phyloP scores from a whole-genome alignment of 2,113 vertebrate species.

The Ramphastos sulfuratus region DNA sequence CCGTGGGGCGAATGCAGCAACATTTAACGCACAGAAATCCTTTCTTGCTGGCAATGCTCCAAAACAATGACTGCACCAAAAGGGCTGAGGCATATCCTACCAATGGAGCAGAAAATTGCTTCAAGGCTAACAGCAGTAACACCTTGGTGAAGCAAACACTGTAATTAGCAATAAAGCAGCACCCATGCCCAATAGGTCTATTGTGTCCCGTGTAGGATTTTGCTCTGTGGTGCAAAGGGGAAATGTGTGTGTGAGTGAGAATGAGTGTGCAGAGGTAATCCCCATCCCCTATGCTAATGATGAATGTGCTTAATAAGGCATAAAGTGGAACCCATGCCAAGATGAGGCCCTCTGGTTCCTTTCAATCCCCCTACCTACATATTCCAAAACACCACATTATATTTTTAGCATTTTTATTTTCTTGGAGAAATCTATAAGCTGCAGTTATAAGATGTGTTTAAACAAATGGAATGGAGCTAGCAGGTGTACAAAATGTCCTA shows the following conservation, averaged over 20 bases:
- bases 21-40: neutral
- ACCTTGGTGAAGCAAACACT: neutral
- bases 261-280: neutral
- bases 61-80: slow-evolving; percentile 32
- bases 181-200: slow-evolving; percentile 50
- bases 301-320: slow-evolving; percentile 67
- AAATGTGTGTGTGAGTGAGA: slow-evolving; percentile 6
- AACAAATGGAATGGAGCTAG: slow-evolving; percentile 55
- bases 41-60: slow-evolving; percentile 19
- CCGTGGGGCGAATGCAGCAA: neutral
- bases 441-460: slow-evolving; percentile 37
- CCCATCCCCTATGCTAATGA: slow-evolving; percentile 13
- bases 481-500: slow-evolving; percentile 23
- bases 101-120: slow-evolving; percentile 72
- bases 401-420: slow-evolving; percentile 67
- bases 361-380: slow-evolving; percentile 5
- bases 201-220: neutral
- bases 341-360: slow-evolving; percentile 48
- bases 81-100: slow-evolving; percentile 37
- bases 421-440: slow-evolving; percentile 61
- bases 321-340: slow-evolving; percentile 41
- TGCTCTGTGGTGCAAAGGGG: neutral
- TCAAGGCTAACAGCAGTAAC: slow-evolving; percentile 54
- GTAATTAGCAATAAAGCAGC: slow-evolving; percentile 46
- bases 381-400: neutral